Percentiles rank a stretch among this genome's conserved stretches.
Conservation (phyloP, 1,140 invertebrate species). For the Thaumatotibia leucotreta region DNA sequence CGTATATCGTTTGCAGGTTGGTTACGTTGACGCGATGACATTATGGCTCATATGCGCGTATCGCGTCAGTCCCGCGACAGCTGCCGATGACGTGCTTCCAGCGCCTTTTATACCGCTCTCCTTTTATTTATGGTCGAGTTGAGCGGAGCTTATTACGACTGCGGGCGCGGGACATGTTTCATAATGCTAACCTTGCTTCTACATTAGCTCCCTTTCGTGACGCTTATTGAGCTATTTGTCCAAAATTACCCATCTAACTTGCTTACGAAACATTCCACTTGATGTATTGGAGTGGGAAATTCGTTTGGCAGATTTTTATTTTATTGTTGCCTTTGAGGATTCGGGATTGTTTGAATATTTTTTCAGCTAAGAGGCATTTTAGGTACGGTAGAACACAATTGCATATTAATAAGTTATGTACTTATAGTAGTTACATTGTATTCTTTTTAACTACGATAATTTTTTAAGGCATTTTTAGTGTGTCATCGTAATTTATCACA, state of each 20-base stretch:
- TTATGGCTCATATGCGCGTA: slow-evolving; percentile 19
- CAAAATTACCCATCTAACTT: slow-evolving; percentile 22
- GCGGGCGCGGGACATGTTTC: slow-evolving; percentile 50
- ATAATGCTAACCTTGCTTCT: slow-evolving; percentile 42
- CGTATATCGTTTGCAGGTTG: not conserved
- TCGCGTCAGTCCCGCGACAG: slow-evolving; percentile 45
- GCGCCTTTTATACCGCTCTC: slow-evolving; percentile 44
- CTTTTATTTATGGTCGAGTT: slow-evolving; percentile 66
- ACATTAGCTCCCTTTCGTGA: slow-evolving; percentile 37
- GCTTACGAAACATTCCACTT: slow-evolving; percentile 11
- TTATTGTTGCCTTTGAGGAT: not conserved
- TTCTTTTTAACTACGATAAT: too few species aligned
- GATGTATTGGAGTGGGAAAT: not conserved
- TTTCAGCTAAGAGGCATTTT: not conserved
- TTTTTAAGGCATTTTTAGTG: too few species aligned
- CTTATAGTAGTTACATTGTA: too few species aligned
- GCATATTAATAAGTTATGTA: too few species aligned
- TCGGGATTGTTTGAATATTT: not conserved
- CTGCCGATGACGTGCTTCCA: slow-evolving; percentile 54
- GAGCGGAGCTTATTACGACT: slow-evolving; percentile 58
- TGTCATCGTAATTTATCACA: too few species aligned
- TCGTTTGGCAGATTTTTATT: slow-evolving; percentile 1
- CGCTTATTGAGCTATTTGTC: slow-evolving; percentile 49
- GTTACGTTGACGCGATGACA: not conserved
- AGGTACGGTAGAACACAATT: too few species aligned